phyloP scores from a whole-genome alignment of 2,797 vertebrate genomes.

The Sebastolobus alascanus region DNA sequence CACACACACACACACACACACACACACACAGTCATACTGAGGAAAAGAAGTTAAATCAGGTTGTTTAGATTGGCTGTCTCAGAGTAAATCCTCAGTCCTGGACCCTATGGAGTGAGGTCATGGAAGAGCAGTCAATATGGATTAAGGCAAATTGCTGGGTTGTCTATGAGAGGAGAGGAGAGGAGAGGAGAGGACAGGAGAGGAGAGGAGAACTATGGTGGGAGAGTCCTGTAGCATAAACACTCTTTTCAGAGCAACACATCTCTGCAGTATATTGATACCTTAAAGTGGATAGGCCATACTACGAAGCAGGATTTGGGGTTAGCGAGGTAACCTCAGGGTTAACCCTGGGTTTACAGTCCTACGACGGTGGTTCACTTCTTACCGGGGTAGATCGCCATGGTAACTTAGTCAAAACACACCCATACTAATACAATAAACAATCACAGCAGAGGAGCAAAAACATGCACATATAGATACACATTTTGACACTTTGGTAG shows the following conservation, averaged over 20 bases:
- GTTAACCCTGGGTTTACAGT: too few relatives aligned
- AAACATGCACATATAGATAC: slow-evolving; percentile 13
- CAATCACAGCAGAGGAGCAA: background rate
- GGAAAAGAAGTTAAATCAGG: slow-evolving; percentile 79
- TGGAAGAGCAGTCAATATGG: slow-evolving; percentile 85
- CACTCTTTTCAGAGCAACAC: slow-evolving; percentile 43
- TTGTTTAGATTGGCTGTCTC: slow-evolving; percentile 87
- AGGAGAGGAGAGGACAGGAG: slow-evolving; percentile 7
- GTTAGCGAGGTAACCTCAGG: too few relatives aligned
- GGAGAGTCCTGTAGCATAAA: slow-evolving; percentile 56
- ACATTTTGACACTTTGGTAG: background rate
- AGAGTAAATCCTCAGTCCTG: slow-evolving; percentile 80
- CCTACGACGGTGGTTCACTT: too few relatives aligned
- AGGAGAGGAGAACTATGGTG: slow-evolving; percentile 11
- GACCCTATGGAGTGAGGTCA: slow-evolving; percentile 84
- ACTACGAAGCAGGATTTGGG: too few relatives aligned
- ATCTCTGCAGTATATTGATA: slow-evolving; percentile 58
- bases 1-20: slow-evolving; percentile 35
- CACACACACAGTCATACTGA: slow-evolving; percentile 50
- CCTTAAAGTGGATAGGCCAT: slow-evolving; percentile 14
- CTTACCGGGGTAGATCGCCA: too few relatives aligned
- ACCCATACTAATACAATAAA: slow-evolving; percentile 6
- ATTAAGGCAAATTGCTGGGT: slow-evolving; percentile 85
- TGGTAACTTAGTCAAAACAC: slow-evolving; percentile 1
- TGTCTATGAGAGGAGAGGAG: slow-evolving; percentile 70